phyloP scores from a whole-genome alignment of 2,797 vertebrate species.

The Limosa lapponica region DNA sequence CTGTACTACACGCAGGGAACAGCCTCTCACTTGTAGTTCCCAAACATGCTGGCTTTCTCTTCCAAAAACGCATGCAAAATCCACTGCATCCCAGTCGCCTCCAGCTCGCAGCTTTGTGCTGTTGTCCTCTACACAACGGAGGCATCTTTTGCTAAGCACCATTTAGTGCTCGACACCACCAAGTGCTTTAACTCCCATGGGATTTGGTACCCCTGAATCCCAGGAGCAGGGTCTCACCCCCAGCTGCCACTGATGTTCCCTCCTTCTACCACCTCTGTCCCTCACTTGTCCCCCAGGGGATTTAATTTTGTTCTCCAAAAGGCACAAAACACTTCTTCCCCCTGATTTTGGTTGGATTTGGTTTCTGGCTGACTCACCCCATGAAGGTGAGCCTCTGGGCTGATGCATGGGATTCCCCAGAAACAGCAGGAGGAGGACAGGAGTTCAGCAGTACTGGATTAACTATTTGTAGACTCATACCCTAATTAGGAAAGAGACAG shows the following conservation, averaged over 20 bases:
- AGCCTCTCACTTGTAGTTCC: conserved; percentile 42
- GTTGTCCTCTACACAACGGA: accelerated
- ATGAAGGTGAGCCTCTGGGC: neutral
- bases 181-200: accelerated
- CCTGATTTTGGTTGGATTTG: neutral
- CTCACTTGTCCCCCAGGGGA: neutral
- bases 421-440: neutral
- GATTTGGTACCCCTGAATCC: neutral
- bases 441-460: neutral
- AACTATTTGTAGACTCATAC: neutral
- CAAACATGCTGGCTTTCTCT: neutral
- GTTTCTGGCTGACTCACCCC: neutral
- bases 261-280: neutral
- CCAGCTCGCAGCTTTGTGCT: neutral
- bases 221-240: neutral
- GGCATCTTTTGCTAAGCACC: neutral
- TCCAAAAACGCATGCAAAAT: neutral
- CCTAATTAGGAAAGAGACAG: neutral
- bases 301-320: neutral
- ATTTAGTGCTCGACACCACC: accelerated
- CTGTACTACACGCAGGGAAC: neutral
- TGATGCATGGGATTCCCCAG: neutral
- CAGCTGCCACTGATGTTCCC: neutral
- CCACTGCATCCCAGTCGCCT: neutral
- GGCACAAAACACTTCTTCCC: accelerated